Base-by-base conservation (phyloP, 2,888 invertebrate species). In the Agriopis leucophaearia region DNA sequence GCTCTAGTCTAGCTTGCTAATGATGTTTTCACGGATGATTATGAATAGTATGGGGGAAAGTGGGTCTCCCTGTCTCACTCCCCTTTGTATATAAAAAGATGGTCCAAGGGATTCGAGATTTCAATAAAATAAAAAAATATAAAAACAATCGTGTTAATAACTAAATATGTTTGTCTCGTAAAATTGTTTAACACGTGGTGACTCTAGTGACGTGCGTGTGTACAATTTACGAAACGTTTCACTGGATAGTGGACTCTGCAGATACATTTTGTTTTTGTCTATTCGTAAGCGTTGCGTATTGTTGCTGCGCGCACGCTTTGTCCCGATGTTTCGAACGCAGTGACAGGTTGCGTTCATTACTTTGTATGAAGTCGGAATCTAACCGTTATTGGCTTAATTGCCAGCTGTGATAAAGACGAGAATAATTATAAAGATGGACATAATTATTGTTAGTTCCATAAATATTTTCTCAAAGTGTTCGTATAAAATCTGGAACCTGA, bases 191-290 rank as follows among this genome's bases (percentile, higher is more conserved):
- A 50, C 40, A 7, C 27, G 0, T 65, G 59, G 65, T 38, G 18
- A 8, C 13, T 15, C 54, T 65, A 64, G 57, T 48, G 52, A 61
- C 59, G 54, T 64, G 45, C 66, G 61, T 48, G 63, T 36, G 45
- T 60, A 67, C 67, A 68, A 65, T 65, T 67, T 62, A 67, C 61
- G 64, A 54, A 67, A 67, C 57, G 54, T 64, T 62, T 65, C 61
- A 64, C 56, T 48, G 61, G 52, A 38, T 38, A 15, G 38, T 38
- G 52, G 36, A 52, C 36, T n/a, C 52, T 16, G 36, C 27, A 44
- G 66, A 60, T 63, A 42, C 38, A 65, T 66, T 64, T 66, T 51
- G 55, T 56, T 71, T 62, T 71, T 66, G 61, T 70, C 64, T 67
- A 64, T 57, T 15, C 54, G 50, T 15, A 27, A 55, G 55, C 57